phyloP scores from a whole-genome alignment of 1,140 invertebrate species.

The Bombus waltoni region DNA sequence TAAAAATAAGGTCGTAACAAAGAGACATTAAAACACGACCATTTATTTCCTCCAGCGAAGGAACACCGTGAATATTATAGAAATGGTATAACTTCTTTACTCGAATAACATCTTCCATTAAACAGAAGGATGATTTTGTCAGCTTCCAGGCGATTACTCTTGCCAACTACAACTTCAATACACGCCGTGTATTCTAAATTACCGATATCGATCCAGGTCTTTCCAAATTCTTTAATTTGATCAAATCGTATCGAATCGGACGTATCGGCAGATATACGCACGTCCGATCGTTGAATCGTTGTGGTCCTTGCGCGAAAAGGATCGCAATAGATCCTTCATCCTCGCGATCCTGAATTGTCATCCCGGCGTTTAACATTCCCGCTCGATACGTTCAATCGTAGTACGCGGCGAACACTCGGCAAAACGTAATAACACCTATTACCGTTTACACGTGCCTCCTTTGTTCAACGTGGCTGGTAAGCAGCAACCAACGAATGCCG shows the following conservation, averaged over 20 bases:
- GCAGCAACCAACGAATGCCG: slow-evolving; percentile 40
- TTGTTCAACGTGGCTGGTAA: slow-evolving; percentile 28
- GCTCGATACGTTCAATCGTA: slow-evolving; percentile 5
- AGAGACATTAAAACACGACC: neutral
- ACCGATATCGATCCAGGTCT: no score
- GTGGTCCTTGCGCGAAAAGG: neutral
- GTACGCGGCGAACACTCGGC: neutral
- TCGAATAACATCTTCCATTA: neutral
- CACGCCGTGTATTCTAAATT: no score
- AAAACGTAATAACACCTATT: slow-evolving; percentile 40
- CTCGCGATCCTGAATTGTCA: neutral
- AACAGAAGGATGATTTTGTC: neutral
- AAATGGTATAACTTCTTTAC: no score
- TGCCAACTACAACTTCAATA: no score
- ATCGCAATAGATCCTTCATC: neutral
- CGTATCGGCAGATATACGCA: no score
- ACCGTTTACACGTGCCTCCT: slow-evolving; percentile 24
- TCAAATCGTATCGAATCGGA: no score
- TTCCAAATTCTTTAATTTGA: no score
- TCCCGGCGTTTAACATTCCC: neutral
- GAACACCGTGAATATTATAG: no score
- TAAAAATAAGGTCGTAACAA: neutral
- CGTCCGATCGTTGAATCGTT: no score
- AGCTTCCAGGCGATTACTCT: neutral
- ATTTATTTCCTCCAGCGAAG: neutral